Base-by-base conservation (phyloP, 2,797 vertebrate species). In the Mormyrops boulengeri region DNA sequence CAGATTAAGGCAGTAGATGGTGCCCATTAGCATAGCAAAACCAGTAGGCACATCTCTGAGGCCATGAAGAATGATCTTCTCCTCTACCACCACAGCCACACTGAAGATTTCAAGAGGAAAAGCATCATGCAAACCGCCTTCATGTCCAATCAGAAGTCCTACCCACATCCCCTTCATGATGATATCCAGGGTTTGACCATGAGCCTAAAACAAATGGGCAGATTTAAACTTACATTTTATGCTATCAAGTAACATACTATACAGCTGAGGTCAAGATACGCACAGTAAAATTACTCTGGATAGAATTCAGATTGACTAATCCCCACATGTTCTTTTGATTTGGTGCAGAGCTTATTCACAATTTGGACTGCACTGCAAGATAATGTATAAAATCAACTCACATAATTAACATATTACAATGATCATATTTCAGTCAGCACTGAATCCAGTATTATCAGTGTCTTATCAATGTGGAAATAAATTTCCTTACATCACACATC, bases 401-500 rank as follows among this genome's bases (percentile, higher is more conserved):
- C 41, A 38, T 47, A 82, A 38, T 17, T 38, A 41, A 82, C 12
- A 82, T 38, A 38, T 38, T 34, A 41, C 22, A 60, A 62, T 22
- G 2, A 22, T 62, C 60, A 62, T 62, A 62, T 9, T 62, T 62
- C 7, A 62, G 60, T 62, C 60, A 11, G 22, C 60, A 26, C 60
- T 26, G 22, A 62, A 62, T 62, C 22, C 60, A 62, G 60, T 62
- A 62, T 62, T 62, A 62, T 26, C 22, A 62, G 7, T 62, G 22
- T 62, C 60, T 62, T 38, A 11, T 44, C 17, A 82, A 82, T 62
- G n/a, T 62, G 60, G n/a, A 80, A 14, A 22, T 7, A 30, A 41
- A 6, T 26, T n/a, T 57, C 19, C 60, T 86, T 89, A 89, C 69
- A 57, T 90, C 88, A 90, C 82, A 87, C 12, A 85, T 88, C 50